phyloP scores from a whole-genome alignment of 2,888 invertebrate genomes.

The Athrips mouffetella region DNA sequence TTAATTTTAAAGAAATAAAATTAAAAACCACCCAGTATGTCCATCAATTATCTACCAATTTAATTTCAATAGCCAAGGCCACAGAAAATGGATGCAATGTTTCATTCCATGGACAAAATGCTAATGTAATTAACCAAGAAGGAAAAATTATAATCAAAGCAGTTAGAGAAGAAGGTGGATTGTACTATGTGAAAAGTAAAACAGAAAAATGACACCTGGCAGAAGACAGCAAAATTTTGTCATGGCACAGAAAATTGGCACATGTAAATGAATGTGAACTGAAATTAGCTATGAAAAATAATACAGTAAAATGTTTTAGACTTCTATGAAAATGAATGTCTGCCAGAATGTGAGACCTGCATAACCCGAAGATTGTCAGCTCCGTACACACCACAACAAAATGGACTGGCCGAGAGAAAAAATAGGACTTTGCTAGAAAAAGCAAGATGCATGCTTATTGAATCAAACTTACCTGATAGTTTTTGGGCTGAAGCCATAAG shows the following conservation, averaged over 20 bases:
- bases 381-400: slow-evolving; percentile 27
- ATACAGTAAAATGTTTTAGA: slow-evolving; percentile 9
- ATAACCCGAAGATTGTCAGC: background rate
- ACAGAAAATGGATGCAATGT: slow-evolving; percentile 13
- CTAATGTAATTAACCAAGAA: background rate
- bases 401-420: slow-evolving; percentile 23
- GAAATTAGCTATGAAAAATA: slow-evolving; percentile 10
- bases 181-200: slow-evolving; percentile 7
- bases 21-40: slow-evolving; percentile 7
- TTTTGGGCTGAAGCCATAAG: slow-evolving; percentile 25
- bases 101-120: slow-evolving; percentile 8
- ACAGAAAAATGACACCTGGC: background rate
- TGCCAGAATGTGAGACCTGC: slow-evolving; percentile 10
- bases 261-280: slow-evolving; percentile 14
- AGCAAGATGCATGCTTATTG: slow-evolving; percentile 23
- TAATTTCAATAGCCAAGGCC: slow-evolving; percentile 14
- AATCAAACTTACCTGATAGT: slow-evolving; percentile 17
- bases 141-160: background rate
- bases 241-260: slow-evolving; percentile 12
- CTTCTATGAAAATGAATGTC: background rate
- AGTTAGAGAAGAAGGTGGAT: slow-evolving; percentile 7
- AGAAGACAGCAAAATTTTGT: background rate
- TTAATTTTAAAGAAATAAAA: slow-evolving; percentile 1
- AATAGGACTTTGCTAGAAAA: slow-evolving; percentile 26
- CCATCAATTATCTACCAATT: slow-evolving; percentile 7